Base-by-base conservation (phyloP, 2,888 invertebrate species). In the Cheilosia vulpina region DNA sequence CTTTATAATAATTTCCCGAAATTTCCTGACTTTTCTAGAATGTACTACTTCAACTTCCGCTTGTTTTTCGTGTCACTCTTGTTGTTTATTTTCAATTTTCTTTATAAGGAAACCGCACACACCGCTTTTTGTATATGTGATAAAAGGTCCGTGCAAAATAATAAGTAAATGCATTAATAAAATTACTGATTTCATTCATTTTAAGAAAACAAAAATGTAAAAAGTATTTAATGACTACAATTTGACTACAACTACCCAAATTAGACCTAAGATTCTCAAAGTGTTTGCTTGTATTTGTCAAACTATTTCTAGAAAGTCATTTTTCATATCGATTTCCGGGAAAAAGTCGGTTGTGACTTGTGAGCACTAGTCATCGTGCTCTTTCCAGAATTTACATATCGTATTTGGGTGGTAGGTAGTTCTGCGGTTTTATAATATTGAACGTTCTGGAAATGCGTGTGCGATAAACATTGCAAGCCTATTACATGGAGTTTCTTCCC, bases 21-120 rank as follows among this genome's bases (percentile, higher is more conserved):
- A 34, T 55, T 87, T 88, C 92, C 81, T 87, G 91, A 90, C 87
- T 72, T 47, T 90, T 91, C 91, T 89, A 79, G 90, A 89, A 82
- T 1, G 55, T 87, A 89, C 89, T 87, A 89, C 88, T 19, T 17
- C 2, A 2, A 80, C 57, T 80, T 84, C 84, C 84, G 84, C 6
- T 71, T 71, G 27, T 13, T 43, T 53, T 63, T 43, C 2, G 0
- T 27, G 34, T 50, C 45, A 24, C 50, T 41, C 13, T 27, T 27
- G 38, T 52, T 38, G 11, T 7, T 43, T 9, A 34, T 38, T 34
- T 38, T 34, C 3, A 6, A 21, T 38, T 19, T 52, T 65, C 34
- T 60, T 52, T 53, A 0, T 34, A 60, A n/a, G 27, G 13, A 2
- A 21, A 4, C 2, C 3, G 0, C 3, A 1, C 13, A 4, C 3